Evolutionary conservation across 2,888 invertebrate species (phyloP).

Genomic region (Gandaritis pyraliata): DNA sequence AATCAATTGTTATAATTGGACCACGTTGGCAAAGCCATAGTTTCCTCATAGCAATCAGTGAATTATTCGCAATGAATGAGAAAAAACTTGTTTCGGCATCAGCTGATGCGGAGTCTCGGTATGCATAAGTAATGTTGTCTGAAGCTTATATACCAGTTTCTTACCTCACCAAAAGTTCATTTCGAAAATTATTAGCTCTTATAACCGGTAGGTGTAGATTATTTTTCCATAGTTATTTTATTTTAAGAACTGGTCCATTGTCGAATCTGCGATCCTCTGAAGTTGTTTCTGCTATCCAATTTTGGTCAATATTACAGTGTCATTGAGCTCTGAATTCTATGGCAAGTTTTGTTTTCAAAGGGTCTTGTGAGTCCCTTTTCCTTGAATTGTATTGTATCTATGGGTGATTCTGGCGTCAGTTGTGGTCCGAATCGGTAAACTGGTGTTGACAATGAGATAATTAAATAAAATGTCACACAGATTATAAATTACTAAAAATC

Average conservation of each 20-base stretch:
- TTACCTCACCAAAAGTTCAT: constrained; percentile 67
- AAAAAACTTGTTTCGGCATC: constrained; percentile 68
- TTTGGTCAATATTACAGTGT: constrained; percentile 31
- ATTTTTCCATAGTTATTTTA: constrained; percentile 52
- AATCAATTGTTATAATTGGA: constrained; percentile 26
- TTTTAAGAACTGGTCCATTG: constrained; percentile 46
- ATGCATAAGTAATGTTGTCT: constrained; percentile 65
- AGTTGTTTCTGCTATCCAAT: constrained; percentile 18
- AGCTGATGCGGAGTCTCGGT: constrained; percentile 69
- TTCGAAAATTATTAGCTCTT: constrained; percentile 57
- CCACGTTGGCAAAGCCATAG: constrained; percentile 26
- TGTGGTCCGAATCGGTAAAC: constrained; percentile 34
- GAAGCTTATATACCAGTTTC: constrained; percentile 57
- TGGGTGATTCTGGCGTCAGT: constrained; percentile 52
- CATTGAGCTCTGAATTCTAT: constrained; percentile 30
- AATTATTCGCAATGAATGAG: constrained; percentile 61
- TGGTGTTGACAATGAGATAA: constrained; percentile 35
- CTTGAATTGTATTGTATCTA: constrained; percentile 51
- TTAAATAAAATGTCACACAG: constrained; percentile 14
- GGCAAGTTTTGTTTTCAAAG: constrained; percentile 26
- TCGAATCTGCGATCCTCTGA: constrained; percentile 12
- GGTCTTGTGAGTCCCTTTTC: constrained; percentile 44
- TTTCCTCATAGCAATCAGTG: constrained; percentile 42
- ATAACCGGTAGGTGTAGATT: constrained; percentile 57
- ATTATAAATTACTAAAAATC: not conserved